A percentile compares a stretch with the other conserved stretches of the same genome.
Conservation (phyloP, 2,113 vertebrate species). For the Prochilodus magdalenae region DNA sequence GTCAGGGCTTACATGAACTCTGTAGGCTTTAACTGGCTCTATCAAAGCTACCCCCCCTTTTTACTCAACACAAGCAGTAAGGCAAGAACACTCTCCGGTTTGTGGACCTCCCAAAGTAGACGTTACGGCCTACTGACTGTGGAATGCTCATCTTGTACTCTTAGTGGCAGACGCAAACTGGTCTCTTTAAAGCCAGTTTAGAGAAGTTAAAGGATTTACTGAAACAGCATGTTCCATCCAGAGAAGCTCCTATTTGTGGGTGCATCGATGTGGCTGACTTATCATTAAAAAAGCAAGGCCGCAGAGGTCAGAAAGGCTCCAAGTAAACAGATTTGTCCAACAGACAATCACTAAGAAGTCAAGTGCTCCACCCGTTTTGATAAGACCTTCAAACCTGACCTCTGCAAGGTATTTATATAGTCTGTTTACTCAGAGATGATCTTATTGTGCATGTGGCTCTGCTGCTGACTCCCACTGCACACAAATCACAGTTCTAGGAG, state of each 20-base stretch:
- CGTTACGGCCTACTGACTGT: neutral
- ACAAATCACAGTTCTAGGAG: neutral
- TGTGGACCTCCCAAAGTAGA: neutral
- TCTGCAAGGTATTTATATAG: neutral
- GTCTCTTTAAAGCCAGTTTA: neutral
- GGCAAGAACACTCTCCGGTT: conserved; percentile 1
- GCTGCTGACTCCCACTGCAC: neutral
- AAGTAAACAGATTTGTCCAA: neutral
- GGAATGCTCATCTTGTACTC: neutral
- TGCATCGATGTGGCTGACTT: neutral
- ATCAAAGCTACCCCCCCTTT: neutral
- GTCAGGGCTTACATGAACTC: conserved; percentile 24
- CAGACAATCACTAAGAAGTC: neutral
- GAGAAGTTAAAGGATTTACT: neutral
- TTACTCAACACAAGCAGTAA: conserved; percentile 13
- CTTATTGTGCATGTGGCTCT: no score
- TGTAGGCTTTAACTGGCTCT: neutral
- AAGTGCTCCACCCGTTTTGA: neutral
- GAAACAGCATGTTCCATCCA: neutral
- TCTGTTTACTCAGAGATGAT: no score
- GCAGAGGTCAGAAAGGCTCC: neutral
- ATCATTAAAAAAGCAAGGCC: neutral
- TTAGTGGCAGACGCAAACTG: neutral
- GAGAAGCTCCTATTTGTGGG: neutral
- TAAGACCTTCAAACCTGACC: neutral